phyloP scores from a whole-genome alignment of 2,888 invertebrate species.

The Ommatoiulus sabulosus region DNA sequence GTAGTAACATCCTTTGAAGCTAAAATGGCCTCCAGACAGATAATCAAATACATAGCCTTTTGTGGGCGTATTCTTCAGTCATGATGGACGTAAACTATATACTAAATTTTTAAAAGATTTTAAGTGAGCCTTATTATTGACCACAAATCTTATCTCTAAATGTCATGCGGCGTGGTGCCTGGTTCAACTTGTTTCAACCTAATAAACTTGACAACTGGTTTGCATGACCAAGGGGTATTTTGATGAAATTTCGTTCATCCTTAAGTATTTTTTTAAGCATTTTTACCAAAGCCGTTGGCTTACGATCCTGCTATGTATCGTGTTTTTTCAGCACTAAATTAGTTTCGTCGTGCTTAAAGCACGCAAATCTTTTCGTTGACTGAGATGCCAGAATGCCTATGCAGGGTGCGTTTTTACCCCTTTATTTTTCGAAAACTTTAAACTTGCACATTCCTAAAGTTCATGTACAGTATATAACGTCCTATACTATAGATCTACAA shows the following conservation, averaged over 20 bases:
- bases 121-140: constrained; percentile 39
- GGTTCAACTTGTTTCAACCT: constrained; percentile 6
- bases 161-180: constrained; percentile 39
- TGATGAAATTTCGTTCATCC: not conserved
- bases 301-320: no score
- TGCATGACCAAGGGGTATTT: not conserved
- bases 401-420: no score
- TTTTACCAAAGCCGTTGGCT: no score
- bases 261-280: not conserved
- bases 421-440: no score
- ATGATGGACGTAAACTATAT: not conserved
- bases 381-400: no score
- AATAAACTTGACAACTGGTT: not conserved
- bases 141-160: not conserved
- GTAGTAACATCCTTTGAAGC: constrained; percentile 17
- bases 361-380: no score
- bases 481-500: no score
- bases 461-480: no score
- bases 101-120: not conserved
- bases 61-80: not conserved
- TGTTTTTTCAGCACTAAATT: no score
- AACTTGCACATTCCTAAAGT: no score
- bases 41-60: not conserved
- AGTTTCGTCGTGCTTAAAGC: no score
- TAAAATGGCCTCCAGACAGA: constrained; percentile 14